These are phyloP conservation scores for Oostethus manadensis DNA, from an alignment of 2,113 vertebrate genomes.

Conservation along the genomic window DNA sequence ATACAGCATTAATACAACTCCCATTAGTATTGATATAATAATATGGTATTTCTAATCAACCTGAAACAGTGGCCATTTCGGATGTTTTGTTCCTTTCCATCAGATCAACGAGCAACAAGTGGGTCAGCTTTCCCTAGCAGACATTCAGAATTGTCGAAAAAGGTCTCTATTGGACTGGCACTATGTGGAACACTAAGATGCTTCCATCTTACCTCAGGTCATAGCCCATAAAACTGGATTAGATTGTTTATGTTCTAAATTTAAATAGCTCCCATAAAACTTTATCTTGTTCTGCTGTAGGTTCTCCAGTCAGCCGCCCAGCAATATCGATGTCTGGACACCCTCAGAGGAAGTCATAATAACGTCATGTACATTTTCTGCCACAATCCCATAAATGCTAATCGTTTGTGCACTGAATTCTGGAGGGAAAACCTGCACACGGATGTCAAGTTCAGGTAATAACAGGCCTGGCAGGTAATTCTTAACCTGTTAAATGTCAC, in stretches of 20 bases:
- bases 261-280: background rate
- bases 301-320: slow-evolving; percentile 77
- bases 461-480: background rate
- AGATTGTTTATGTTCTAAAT: too few species aligned
- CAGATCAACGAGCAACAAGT: slow-evolving; percentile 14
- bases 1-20: too few species aligned
- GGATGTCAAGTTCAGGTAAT: slow-evolving; percentile 87
- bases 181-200: slow-evolving; percentile 78
- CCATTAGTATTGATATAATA: too few species aligned
- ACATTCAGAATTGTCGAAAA: slow-evolving; percentile 72
- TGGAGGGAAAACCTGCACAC: slow-evolving; percentile 84
- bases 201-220: slow-evolving; percentile 81
- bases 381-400: slow-evolving; percentile 82
- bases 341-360: slow-evolving; percentile 75
- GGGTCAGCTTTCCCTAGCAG: slow-evolving; percentile 49
- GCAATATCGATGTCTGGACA: slow-evolving; percentile 78
- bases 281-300: slow-evolving; percentile 52
- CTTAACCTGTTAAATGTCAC: background rate
- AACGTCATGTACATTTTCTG: slow-evolving; percentile 80
- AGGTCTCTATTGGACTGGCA: slow-evolving; percentile 79
- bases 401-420: slow-evolving; percentile 67
- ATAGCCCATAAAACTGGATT: background rate
- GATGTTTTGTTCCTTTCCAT: background rate
- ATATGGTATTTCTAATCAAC: too few species aligned
- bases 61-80: background rate